Conservation (phyloP, 2,888 invertebrate genomes). For the Homarus gammarus region DNA sequence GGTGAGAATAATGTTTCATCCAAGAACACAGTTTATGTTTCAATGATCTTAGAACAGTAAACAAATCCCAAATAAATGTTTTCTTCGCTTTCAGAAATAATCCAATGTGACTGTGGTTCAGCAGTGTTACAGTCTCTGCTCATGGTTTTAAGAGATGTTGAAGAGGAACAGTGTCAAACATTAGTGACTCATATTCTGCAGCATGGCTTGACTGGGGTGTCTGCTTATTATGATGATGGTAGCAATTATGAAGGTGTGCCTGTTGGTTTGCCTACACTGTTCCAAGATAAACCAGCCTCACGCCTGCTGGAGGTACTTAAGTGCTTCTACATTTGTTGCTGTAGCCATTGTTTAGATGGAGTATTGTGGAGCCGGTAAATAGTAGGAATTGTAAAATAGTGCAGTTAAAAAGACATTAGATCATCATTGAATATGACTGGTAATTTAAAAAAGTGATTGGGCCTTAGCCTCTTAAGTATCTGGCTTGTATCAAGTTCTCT, state of each 20-base stretch:
- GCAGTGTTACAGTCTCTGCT: conserved; percentile 67
- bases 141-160: conserved; percentile 5
- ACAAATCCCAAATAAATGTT: not conserved
- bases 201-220: conserved; percentile 51
- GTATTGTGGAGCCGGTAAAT: too few relatives aligned
- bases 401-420: too few relatives aligned
- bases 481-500: too few relatives aligned
- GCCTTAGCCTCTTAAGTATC: too few relatives aligned
- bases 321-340: not conserved
- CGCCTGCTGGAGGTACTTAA: conserved; percentile 60
- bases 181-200: conserved; percentile 53
- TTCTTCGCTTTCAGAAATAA: conserved; percentile 40
- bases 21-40: too few relatives aligned
- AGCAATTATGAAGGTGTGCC: not conserved
- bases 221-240: not conserved
- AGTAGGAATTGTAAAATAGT: too few relatives aligned
- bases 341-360: too few relatives aligned
- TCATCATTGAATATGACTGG: too few relatives aligned
- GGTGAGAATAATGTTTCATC: too few relatives aligned
- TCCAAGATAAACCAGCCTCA: conserved; percentile 43
- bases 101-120: conserved; percentile 53
- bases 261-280: conserved; percentile 45
- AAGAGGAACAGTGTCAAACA: conserved; percentile 21
- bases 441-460: too few relatives aligned
- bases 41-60: too few relatives aligned